A percentile compares a stretch with the other conserved stretches of the same genome.
Conservation (phyloP, 2,888 invertebrate species). For the Marronus borbonicus region DNA sequence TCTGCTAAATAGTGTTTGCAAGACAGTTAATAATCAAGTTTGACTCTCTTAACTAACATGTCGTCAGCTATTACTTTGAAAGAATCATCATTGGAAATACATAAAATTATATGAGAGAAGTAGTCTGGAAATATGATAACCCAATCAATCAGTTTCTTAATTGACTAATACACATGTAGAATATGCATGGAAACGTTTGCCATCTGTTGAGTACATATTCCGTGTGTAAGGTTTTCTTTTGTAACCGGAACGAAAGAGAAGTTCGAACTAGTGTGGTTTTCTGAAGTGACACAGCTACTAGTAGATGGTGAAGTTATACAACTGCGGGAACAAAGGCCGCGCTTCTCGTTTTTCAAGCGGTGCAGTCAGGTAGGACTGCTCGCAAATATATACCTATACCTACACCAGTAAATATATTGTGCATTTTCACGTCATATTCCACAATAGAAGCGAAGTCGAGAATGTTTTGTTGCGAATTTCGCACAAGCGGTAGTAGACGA, state of each 20-base stretch:
- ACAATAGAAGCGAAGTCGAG: constrained; percentile 21
- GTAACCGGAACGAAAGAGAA: constrained; percentile 17
- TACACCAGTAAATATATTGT: constrained; percentile 20
- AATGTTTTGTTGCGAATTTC: constrained; percentile 21
- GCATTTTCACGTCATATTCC: constrained; percentile 12
- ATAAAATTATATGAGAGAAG: too few relatives aligned
- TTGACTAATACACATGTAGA: not conserved
- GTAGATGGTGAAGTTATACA: constrained; percentile 31
- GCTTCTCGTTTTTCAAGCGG: constrained; percentile 20
- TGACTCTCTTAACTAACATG: too few relatives aligned
- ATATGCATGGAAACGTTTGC: not conserved
- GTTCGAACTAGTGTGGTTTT: constrained; percentile 36
- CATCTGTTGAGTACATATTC: constrained; percentile 37
- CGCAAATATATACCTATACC: not conserved
- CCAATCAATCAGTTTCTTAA: too few relatives aligned
- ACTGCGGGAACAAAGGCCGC: constrained; percentile 33
- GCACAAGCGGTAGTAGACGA: not conserved
- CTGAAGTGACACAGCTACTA: constrained; percentile 32
- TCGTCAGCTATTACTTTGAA: too few relatives aligned
- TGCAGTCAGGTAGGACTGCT: not conserved
- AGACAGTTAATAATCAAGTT: too few relatives aligned
- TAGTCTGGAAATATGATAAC: too few relatives aligned
- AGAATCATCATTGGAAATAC: too few relatives aligned
- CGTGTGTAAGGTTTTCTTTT: constrained; percentile 35
- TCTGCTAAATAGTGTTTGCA: too few relatives aligned